Percentiles rank a stretch among this genome's conserved stretches.
phyloP scores from a whole-genome alignment of 2,797 vertebrate species.

The Lagorchestes hirsutus region DNA sequence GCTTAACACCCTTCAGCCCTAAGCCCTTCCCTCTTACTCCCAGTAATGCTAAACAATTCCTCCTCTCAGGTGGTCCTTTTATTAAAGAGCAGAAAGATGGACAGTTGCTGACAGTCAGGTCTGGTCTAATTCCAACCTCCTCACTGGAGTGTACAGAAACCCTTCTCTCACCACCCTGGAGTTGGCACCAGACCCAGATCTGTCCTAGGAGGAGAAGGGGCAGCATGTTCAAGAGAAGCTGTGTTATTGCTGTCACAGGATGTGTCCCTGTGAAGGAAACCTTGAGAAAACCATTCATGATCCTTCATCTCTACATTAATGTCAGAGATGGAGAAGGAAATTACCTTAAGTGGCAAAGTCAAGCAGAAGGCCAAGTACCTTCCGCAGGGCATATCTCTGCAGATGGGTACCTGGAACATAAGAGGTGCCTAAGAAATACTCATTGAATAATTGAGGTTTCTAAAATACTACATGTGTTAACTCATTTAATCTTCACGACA shows the following conservation, averaged over 20 bases:
- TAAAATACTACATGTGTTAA: neutral
- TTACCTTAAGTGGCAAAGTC: neutral
- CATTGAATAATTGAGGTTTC: neutral
- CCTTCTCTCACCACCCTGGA: neutral
- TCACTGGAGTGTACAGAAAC: neutral
- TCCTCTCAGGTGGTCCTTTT: neutral
- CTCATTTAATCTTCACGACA: neutral
- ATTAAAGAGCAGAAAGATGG: neutral
- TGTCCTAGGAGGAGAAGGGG: conserved; percentile 38
- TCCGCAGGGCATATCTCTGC: neutral
- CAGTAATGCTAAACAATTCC: conserved; percentile 1
- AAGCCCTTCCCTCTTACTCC: conserved; percentile 13
- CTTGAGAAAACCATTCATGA: neutral
- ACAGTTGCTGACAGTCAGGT: neutral
- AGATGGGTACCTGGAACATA: neutral
- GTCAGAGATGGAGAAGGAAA: neutral
- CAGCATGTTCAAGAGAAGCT: neutral
- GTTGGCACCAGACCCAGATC: conserved; percentile 45
- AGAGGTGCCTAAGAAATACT: neutral
- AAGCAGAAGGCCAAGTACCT: neutral
- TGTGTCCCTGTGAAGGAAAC: conserved; percentile 38
- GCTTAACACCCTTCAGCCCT: conserved; percentile 13
- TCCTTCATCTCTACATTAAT: conserved; percentile 2
- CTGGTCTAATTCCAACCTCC: neutral
- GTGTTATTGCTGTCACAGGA: conserved; percentile 42